phyloP scores from a whole-genome alignment of 2,888 invertebrate species.

The Philaethria dido region DNA sequence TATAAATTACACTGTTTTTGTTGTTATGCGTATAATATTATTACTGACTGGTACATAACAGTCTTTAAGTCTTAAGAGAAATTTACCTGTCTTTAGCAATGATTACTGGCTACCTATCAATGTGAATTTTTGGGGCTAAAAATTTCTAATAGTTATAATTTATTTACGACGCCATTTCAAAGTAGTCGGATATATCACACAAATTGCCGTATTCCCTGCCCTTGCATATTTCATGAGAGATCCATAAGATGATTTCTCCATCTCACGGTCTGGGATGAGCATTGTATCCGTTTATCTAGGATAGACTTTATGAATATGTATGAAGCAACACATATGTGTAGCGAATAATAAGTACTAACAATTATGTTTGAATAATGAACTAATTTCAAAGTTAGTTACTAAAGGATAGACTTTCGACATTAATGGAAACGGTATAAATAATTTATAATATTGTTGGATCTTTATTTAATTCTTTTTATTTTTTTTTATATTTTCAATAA shows the following conservation, averaged over 20 bases:
- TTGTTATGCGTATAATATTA: too few species aligned
- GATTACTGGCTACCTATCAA: neutral
- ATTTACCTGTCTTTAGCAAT: neutral
- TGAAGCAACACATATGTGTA: conserved; percentile 18
- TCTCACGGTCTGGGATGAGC: conserved; percentile 59
- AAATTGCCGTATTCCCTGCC: conserved; percentile 68
- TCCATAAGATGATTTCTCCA: conserved; percentile 67
- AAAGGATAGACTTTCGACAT: too few species aligned
- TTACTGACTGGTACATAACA: too few species aligned
- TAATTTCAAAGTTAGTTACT: neutral
- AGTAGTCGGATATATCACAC: conserved; percentile 61
- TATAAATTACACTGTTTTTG: too few species aligned
- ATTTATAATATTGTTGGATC: too few species aligned
- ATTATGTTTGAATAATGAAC: conserved; percentile 16
- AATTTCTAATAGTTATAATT: conserved; percentile 20
- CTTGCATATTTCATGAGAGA: conserved; percentile 75
- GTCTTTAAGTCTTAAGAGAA: neutral
- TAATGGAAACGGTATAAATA: too few species aligned
- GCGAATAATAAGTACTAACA: conserved; percentile 19
- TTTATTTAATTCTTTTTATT: too few species aligned
- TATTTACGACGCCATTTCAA: conserved; percentile 23
- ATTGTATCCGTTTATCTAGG: conserved; percentile 62
- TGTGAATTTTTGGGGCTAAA: neutral
- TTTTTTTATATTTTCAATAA: too few species aligned
- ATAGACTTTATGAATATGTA: conserved; percentile 56